Percentiles rank a stretch among this genome's conserved stretches.
Evolutionary conservation across 2,113 vertebrate species (phyloP).

Genomic region (Dryoscopus gambensis): DNA sequence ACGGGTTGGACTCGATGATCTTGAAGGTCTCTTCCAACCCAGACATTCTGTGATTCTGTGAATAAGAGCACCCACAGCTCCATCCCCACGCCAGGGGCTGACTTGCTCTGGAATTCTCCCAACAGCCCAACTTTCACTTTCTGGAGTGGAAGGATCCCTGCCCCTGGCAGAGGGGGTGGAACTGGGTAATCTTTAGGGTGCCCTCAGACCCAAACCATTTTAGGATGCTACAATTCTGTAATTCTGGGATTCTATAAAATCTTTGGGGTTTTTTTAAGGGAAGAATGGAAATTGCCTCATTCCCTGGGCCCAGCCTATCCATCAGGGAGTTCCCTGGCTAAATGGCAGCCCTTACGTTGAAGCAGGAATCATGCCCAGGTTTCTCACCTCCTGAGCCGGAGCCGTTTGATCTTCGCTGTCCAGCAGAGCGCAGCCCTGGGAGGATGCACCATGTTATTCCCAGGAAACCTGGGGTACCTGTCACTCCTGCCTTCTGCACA

Average conservation of each 20-base stretch:
- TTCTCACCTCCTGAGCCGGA: neutral
- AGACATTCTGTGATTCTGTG: too few relatives aligned
- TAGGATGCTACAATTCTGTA: fast-evolving
- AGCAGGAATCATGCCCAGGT: fast-evolving
- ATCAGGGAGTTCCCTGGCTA: neutral
- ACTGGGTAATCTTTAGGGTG: neutral
- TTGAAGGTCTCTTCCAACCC: too few relatives aligned
- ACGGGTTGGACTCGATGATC: too few relatives aligned
- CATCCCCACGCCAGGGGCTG: neutral
- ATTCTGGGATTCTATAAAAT: fast-evolving
- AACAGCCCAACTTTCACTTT: neutral
- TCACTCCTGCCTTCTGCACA: neutral
- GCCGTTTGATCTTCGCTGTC: fast-evolving
- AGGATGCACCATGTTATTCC: fast-evolving
- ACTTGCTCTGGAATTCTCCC: neutral
- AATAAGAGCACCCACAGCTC: fast-evolving
- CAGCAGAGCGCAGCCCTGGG: neutral
- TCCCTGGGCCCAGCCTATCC: neutral
- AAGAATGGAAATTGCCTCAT: neutral
- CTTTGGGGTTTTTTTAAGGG: neutral
- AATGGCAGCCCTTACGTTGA: neutral
- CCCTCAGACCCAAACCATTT: neutral
- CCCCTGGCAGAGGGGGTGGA: neutral
- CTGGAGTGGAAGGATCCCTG: neutral
- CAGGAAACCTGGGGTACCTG: neutral